These are phyloP conservation scores for Dendrophyllia cribrosa DNA, from an alignment of 64 coral and sea anemone genomes.

Conservation along the genomic window DNA sequence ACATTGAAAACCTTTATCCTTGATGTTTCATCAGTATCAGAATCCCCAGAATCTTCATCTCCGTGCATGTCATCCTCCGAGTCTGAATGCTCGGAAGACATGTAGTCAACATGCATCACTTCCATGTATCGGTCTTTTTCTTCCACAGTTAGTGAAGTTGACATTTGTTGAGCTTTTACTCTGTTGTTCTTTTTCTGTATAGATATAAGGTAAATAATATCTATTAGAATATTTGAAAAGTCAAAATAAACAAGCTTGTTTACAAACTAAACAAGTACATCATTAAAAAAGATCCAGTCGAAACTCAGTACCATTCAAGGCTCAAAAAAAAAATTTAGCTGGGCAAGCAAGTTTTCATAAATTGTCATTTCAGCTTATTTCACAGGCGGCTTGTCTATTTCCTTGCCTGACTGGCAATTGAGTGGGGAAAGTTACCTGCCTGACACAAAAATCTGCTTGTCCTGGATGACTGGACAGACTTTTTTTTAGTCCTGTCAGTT, in stretches of 20 bases:
- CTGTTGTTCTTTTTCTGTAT: conserved; percentile 30
- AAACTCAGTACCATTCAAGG: no score
- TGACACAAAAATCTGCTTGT: no score
- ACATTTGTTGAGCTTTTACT: not conserved
- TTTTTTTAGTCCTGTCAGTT: not conserved
- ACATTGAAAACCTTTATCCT: conserved; percentile 13
- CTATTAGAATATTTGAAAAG: not conserved
- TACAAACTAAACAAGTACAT: not conserved
- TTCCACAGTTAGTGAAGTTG: not conserved
- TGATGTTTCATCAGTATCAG: not conserved
- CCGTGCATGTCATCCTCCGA: not conserved
- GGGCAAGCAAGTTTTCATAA: no score
- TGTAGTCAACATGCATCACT: no score
- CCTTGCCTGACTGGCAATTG: no score
- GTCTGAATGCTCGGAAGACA: not conserved
- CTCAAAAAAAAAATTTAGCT: no score
- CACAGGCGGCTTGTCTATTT: no score
- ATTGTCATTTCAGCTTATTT: no score
- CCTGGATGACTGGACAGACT: no score
- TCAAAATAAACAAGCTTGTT: not conserved
- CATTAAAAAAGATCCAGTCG: not conserved
- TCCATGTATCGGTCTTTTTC: no score
- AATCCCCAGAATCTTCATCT: not conserved
- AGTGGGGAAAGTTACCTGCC: no score
- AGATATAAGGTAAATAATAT: not conserved